Base-by-base conservation (phyloP, 2,113 vertebrate species). In the Ascaphus truei region DNA sequence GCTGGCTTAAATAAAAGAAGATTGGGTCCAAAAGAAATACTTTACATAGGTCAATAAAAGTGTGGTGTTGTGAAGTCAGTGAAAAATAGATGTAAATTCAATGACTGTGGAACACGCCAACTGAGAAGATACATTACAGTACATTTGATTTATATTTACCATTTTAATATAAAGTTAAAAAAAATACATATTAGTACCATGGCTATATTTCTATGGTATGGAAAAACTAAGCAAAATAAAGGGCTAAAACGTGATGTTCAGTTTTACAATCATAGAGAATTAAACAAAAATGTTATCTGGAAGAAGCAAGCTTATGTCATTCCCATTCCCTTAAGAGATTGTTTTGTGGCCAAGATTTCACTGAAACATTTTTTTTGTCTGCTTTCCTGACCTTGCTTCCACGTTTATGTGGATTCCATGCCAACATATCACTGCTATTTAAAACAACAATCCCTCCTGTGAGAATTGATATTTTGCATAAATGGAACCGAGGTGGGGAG, bases 231-330 rank as follows among this genome's bases (percentile, higher is more conserved):
- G n/a, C n/a, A n/a, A n/a, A n/a, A n/a, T n/a, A n/a, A n/a, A n/a
- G n/a, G n/a, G n/a, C n/a, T n/a, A n/a, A n/a, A n/a, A n/a, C n/a
- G n/a, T n/a, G n/a, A n/a, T n/a, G n/a, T 47, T 45, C 7, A n/a
- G 22, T 45, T 56, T 20, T 20, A 67, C 23, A 16, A 13, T 25
- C 2, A 56, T 45, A 43, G 34, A 16, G 16, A 52, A 64, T 15
- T 11, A 13, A 41, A 27, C 50, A 68, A 68, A 30, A 58, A 58
- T 68, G 41, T 48, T 11, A 47, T 13, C 30, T 68, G 30, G 50
- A 66, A 10, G 64, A 68, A 34, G 20, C 26, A 31, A 29, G 7
- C 29, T 34, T 20, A n/a, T 34, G 27, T 47, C 52, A 16, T 57
- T 47, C 33, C 29, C 39, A 31, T n/a, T 48, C 65, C 65, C 65